These are phyloP conservation scores for Tragelaphus imberbis DNA, from an alignment of 2,113 vertebrate genomes.

Conservation along the genomic window DNA sequence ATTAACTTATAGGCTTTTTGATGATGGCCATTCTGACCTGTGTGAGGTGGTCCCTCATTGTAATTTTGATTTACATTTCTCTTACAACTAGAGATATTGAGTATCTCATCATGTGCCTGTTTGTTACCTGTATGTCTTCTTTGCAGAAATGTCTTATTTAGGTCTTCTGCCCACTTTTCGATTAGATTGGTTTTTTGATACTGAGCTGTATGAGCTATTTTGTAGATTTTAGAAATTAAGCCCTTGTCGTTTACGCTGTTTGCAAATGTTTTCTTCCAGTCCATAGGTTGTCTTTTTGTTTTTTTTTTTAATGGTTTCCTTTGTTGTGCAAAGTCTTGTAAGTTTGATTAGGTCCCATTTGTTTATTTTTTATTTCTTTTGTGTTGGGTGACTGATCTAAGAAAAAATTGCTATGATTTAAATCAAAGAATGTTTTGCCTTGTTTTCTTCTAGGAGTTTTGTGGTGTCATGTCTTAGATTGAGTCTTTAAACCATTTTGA, in stretches of 20 bases:
- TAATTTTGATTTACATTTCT: not conserved
- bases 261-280: not conserved
- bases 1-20: not conserved
- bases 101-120: not conserved
- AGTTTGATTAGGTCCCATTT: not conserved
- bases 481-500: not conserved
- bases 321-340: not conserved
- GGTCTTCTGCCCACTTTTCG: not conserved
- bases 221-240: not conserved
- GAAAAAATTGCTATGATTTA: not conserved
- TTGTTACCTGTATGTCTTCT: not conserved
- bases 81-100: not conserved
- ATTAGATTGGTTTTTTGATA: not conserved
- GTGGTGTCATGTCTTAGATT: not conserved
- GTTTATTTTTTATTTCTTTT: not conserved
- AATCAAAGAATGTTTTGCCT: not conserved
- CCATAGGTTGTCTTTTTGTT: not conserved
- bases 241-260: accelerated
- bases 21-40: not conserved
- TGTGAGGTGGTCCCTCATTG: not conserved
- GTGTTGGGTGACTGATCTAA: not conserved
- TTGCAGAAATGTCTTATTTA: not conserved
- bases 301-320: not conserved
- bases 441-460: not conserved
- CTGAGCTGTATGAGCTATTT: not conserved